Base-by-base conservation (phyloP, 2,888 invertebrate genomes). In the Tachina grossa region DNA sequence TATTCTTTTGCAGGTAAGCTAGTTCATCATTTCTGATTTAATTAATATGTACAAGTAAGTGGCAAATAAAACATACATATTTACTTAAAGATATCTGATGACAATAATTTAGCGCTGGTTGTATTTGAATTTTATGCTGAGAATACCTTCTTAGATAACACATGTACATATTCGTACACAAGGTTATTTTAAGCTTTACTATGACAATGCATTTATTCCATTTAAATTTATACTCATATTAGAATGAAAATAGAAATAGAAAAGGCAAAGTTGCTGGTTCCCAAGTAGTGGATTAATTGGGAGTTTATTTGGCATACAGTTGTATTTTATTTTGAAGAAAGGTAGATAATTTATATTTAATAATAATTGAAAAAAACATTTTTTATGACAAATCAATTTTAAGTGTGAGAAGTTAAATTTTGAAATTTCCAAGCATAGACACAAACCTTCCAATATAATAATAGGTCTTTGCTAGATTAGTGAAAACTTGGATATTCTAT, bases 181-280 rank as follows among this genome's bases (percentile, higher is more conserved):
- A 71, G 22, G 55, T 55, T 71, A 53, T 78, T 71, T 63, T 45
- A 19, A 65, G 31, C 63, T 76, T 55, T 55, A 57, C 66, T 57
- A 80, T 80, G 55, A 65, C 72, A 72, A 72, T 65, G 55, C 49
- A 57, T 82, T 75, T 82, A 53, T 75, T 75, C 8, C 16, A 53
- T 83, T 72, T 59, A 59, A 41, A 65, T 77, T 53, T 78, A 41
- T 31, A 19, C 45, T 16, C 19, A n/a, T 39, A 47, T 61, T 72
- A 49, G 47, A 59, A 45, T 14, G 5, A 49, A n/a, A 31, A 31
- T 39, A 31, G 16, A 55, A 19, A 45, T 9, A 39, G n/a, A 22
- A 1, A n/a, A 8, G 9, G 43, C n/a, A 16, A 57, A 53, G 39
- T 16, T 4, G n/a, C 5, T 13, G 9, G 41, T 14, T 53, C 11